A percentile compares a stretch with the other conserved stretches of the same genome.
Evolutionary conservation across 2,113 vertebrate genomes (phyloP).

Genomic region (Alces alces): DNA sequence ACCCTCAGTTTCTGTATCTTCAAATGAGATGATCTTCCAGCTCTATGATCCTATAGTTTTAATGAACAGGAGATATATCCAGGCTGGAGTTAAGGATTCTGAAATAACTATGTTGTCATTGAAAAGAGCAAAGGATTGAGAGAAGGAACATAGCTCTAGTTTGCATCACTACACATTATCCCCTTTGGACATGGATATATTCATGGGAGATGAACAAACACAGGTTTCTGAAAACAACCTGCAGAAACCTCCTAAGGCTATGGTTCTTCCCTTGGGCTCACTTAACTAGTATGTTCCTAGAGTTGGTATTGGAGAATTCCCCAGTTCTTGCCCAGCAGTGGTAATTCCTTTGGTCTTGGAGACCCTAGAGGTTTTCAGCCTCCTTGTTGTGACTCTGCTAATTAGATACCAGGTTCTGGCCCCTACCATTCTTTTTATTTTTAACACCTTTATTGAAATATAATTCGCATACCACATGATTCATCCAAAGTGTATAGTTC

Average conservation of each 20-base stretch:
- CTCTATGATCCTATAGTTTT: not conserved
- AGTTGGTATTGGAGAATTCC: not conserved
- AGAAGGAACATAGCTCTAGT: not conserved
- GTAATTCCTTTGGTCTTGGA: constrained; percentile 43
- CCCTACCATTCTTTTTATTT: not conserved
- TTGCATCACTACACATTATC: not conserved
- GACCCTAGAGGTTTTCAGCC: not conserved
- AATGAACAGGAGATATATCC: not conserved
- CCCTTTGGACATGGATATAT: constrained; percentile 9
- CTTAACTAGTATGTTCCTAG: constrained; percentile 17
- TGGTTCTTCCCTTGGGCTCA: constrained; percentile 43
- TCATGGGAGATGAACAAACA: constrained; percentile 28
- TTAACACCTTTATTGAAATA: not conserved
- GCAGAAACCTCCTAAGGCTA: constrained; percentile 16
- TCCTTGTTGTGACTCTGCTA: not conserved
- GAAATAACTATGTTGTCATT: not conserved
- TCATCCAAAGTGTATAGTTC: not conserved
- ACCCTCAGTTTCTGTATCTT: constrained; percentile 2
- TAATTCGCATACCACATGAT: not conserved
- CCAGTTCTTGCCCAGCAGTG: constrained; percentile 16
- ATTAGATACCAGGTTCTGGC: not conserved
- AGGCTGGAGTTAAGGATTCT: not conserved
- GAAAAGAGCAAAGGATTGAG: not conserved
- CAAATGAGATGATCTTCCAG: not conserved
- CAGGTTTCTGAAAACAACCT: constrained; percentile 43